These are phyloP conservation scores for Petrocephalus sullivani DNA, from an alignment of 2,797 vertebrate genomes.

Conservation along the genomic window DNA sequence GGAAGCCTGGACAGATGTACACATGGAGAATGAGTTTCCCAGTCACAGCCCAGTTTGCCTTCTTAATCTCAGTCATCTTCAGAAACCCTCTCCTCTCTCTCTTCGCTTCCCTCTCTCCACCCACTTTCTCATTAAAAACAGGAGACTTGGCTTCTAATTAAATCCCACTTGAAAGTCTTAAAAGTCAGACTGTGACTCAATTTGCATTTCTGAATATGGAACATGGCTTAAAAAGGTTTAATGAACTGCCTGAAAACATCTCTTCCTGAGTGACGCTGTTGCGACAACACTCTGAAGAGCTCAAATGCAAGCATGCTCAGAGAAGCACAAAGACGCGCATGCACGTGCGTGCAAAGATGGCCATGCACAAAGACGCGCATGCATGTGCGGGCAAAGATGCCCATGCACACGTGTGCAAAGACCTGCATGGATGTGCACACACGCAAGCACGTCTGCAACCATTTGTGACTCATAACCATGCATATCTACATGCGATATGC, in stretches of 20 bases:
- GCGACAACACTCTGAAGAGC: constrained; percentile 19
- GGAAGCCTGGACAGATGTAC: not conserved
- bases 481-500: not conserved
- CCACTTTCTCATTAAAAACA: constrained; percentile 73
- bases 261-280: constrained; percentile 61
- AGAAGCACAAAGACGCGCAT: not conserved
- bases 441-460: not conserved
- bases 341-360: not conserved
- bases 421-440: not conserved
- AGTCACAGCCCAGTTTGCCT: not conserved
- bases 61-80: constrained; percentile 28
- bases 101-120: constrained; percentile 46
- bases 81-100: constrained; percentile 34
- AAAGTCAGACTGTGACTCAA: constrained; percentile 77
- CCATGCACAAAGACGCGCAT: not conserved
- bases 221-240: constrained; percentile 73
- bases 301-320: not conserved
- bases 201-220: constrained; percentile 76
- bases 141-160: constrained; percentile 71
- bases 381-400: not conserved
- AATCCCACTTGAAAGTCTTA: constrained; percentile 78
- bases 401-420: not conserved
- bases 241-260: constrained; percentile 69
- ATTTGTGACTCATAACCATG: not conserved
- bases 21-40: constrained; percentile 15